These are phyloP conservation scores for Drosophila paranaensis DNA, from an alignment of 2,888 invertebrate species.

Conservation along the genomic window DNA sequence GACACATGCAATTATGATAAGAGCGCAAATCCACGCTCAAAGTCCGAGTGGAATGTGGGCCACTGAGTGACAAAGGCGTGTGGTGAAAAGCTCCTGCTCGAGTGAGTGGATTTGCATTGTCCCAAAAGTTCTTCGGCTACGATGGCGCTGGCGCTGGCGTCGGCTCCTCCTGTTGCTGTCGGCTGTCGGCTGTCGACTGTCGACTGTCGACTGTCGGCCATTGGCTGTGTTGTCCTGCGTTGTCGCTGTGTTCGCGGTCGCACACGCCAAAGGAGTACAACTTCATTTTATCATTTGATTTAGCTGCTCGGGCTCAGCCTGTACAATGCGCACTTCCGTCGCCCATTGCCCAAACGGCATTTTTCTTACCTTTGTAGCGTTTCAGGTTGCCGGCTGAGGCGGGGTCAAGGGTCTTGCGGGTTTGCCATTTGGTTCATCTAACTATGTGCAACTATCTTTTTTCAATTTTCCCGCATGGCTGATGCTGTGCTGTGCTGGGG, in stretches of 20 bases:
- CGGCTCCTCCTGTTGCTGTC: slow-evolving; percentile 31
- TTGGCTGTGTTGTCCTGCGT: slow-evolving; percentile 1
- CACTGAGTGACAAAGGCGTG: slow-evolving; percentile 17
- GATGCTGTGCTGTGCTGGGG: slow-evolving; percentile 22
- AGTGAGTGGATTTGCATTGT: slow-evolving; percentile 37
- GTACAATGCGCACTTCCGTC: slow-evolving; percentile 75
- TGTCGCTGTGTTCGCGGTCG: slow-evolving; percentile 24
- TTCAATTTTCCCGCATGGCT: slow-evolving; percentile 75
- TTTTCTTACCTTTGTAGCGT: slow-evolving; percentile 48
- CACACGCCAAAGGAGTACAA: slow-evolving; percentile 48
- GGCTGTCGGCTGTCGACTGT: too few species aligned
- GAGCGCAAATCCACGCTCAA: slow-evolving; percentile 30
- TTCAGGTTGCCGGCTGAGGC: slow-evolving; percentile 26
- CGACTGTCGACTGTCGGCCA: slow-evolving; percentile 19
- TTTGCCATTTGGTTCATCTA: slow-evolving; percentile 54
- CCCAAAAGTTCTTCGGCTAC: slow-evolving; percentile 55
- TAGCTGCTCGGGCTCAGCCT: slow-evolving; percentile 70
- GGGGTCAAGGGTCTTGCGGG: slow-evolving; percentile 1
- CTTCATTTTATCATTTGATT: slow-evolving; percentile 79
- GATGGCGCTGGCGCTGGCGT: background rate
- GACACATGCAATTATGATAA: slow-evolving; percentile 42
- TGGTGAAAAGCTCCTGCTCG: slow-evolving; percentile 54
- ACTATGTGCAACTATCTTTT: slow-evolving; percentile 76
- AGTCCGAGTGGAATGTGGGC: background rate
- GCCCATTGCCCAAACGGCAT: slow-evolving; percentile 48